phyloP scores from a whole-genome alignment of 2,113 vertebrate species.

The Centrocercus urophasianus region DNA sequence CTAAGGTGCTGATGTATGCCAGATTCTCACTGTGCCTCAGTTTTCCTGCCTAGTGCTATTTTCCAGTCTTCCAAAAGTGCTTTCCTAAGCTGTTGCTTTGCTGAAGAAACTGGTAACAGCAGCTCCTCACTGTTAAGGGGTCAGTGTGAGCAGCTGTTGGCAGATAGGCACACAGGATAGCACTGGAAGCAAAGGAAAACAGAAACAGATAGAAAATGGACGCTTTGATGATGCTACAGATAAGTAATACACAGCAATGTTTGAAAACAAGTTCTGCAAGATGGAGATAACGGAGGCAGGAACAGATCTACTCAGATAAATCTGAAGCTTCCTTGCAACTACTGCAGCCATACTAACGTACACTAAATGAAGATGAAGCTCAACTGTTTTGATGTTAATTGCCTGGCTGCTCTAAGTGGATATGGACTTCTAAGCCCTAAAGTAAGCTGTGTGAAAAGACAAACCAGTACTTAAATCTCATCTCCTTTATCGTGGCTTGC shows the following conservation, averaged over 20 bases:
- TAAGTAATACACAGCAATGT: background rate
- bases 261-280: background rate
- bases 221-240: background rate
- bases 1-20: background rate
- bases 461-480: background rate
- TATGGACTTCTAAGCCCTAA: background rate
- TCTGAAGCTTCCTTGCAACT: background rate
- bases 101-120: background rate
- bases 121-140: background rate
- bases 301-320: background rate
- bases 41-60: background rate
- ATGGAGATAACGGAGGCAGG: background rate
- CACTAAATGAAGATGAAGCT: background rate
- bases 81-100: background rate
- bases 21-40: background rate
- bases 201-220: background rate
- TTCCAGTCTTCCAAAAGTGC: background rate
- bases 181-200: background rate
- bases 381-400: background rate
- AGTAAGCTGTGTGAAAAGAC: background rate
- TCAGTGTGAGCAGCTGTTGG: background rate
- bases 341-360: background rate
- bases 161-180: background rate
- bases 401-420: constrained; percentile 18
- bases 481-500: background rate